Evolutionary conservation across 1,140 invertebrate genomes (phyloP), one percentile per base, ranked within the genome.

Genomic region (Rhyzopertha dominica): DNA sequence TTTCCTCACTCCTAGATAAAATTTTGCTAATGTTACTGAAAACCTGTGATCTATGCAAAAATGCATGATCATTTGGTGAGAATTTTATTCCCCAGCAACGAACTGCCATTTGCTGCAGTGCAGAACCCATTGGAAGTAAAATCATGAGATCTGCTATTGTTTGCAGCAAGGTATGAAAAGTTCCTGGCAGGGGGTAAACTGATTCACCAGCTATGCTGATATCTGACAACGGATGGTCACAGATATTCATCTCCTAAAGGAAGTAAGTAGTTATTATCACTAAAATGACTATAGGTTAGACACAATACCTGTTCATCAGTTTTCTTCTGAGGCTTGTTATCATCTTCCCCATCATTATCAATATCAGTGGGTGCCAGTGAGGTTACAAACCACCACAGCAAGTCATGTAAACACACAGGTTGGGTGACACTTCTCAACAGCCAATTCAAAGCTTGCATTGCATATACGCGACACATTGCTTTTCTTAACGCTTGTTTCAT

Each of bases 21-120:
- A 98, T 97, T 70, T 94, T 91, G 55, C 91, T 95, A 35, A 97
- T 94, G 62, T 96, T 95, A 55, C 87, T 93, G 64, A 98, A 97
- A 3, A 97, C 91, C 67, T 96, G 90, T 40, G 66, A 84, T 74
- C 84, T 78, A 63, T 98, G 94, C n/a, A 97, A 70, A 61, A 97
- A 97, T 57, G 85, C 80, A 61, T 96, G 91, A 70, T 98, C 94
- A 2, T 84, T 77, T 17, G 86, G 78, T 4, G 83, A 81, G 66
- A 96, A 97, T 54, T 84, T 80, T 23, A 97, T 80, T 18, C 88
- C 90, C 83, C 91, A 97, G 68, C 93, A 96, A 51, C 90, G 76
- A 9, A 98, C 85, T 2, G 93, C 93, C 69, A 94, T 92, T 67
- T 93, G 84, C 60, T 93, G 86, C 2, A 94, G 69, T 1, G 91